Conservation (phyloP, 2,113 vertebrate species). For the Phrynocephalus versicolor region DNA sequence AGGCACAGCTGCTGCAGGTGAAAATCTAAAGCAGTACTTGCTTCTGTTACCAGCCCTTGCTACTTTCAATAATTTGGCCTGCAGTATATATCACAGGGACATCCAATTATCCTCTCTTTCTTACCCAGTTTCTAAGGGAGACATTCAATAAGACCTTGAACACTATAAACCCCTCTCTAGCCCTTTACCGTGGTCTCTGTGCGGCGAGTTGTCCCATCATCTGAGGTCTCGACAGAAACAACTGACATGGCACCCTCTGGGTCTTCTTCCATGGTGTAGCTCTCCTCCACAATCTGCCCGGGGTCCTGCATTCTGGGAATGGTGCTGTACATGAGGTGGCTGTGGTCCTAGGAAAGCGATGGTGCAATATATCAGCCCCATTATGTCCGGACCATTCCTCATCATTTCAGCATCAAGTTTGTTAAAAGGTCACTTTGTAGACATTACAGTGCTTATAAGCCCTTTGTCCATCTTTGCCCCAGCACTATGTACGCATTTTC, state of each 20-base stretch:
- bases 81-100: too few relatives aligned
- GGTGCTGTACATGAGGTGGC: slow-evolving; percentile 78
- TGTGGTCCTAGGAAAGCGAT: slow-evolving; percentile 70
- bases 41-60: not conserved
- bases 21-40: not conserved
- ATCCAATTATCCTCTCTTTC: not conserved
- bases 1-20: too few relatives aligned
- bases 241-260: slow-evolving; percentile 83
- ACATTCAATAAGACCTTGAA: not conserved
- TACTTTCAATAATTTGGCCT: not conserved
- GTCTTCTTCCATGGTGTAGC: slow-evolving; percentile 85
- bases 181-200: slow-evolving; percentile 87
- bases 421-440: not conserved
- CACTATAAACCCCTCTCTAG: not conserved
- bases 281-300: slow-evolving; percentile 88
- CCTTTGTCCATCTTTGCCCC: not conserved
- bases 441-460: not conserved
- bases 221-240: slow-evolving; percentile 86
- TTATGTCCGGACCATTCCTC: not conserved
- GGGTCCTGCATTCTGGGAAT: slow-evolving; percentile 91
- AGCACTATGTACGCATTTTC: not conserved
- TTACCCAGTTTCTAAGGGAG: not conserved
- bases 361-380: not conserved
- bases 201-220: slow-evolving; percentile 89
- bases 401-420: not conserved